Conservation (phyloP, 2,113 vertebrate species). For the Nansenia antarctica region DNA sequence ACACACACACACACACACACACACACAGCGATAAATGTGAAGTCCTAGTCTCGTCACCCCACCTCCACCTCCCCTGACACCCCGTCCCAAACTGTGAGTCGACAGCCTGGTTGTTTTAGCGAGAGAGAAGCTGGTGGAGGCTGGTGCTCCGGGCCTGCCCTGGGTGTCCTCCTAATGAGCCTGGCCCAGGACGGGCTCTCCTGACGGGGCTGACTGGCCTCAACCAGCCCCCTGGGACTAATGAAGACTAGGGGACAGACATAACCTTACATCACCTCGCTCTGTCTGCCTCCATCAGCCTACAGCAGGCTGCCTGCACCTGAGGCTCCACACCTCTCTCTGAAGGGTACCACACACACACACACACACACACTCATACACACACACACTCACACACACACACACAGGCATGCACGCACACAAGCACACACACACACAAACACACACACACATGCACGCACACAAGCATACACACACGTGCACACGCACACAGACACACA, state of each 20-base stretch:
- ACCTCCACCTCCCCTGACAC: neutral
- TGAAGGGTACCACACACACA: too few relatives aligned
- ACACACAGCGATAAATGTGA: neutral
- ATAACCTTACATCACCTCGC: neutral
- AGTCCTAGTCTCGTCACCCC: neutral
- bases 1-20: too few relatives aligned
- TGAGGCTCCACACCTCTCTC: neutral
- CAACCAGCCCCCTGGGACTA: neutral
- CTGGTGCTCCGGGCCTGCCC: constrained; percentile 11
- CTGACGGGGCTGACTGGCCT: neutral
- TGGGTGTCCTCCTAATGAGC: constrained; percentile 24
- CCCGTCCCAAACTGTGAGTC: neutral
- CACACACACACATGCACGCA: neutral
- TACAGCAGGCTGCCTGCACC: neutral
- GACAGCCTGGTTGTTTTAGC: neutral
- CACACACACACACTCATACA: neutral
- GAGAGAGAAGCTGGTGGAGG: neutral
- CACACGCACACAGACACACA: constrained; percentile 5
- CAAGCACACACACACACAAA: too few relatives aligned
- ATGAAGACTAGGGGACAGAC: neutral
- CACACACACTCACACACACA: neutral
- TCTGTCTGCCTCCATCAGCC: neutral
- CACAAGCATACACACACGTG: neutral
- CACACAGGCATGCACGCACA: neutral
- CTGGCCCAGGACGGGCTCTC: neutral